Evolutionary conservation across 2,797 vertebrate species (phyloP).

Genomic region (Xerus rutilus): DNA sequence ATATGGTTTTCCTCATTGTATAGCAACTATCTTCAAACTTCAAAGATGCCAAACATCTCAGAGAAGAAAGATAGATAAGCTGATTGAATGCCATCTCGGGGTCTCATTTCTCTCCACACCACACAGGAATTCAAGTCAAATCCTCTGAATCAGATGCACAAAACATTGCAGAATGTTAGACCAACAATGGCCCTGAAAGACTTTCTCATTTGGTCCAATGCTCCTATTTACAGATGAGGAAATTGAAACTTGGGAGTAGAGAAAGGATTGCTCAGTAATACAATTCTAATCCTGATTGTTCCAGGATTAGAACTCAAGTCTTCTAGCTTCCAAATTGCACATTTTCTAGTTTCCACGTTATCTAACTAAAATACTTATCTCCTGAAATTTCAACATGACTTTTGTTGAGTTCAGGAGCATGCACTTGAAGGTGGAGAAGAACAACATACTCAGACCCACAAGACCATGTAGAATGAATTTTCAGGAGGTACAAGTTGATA

Average conservation of each 20-base stretch:
- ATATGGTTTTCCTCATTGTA: constrained; percentile 20
- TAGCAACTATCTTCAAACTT: constrained; percentile 31
- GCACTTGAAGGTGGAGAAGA: neutral
- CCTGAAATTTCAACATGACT: constrained; percentile 40
- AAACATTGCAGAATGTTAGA: neutral
- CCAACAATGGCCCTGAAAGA: neutral
- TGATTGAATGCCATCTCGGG: neutral
- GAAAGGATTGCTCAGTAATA: neutral
- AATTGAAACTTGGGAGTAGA: neutral
- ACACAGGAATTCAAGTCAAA: neutral
- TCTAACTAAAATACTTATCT: neutral
- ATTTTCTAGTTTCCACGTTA: neutral
- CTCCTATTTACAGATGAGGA: constrained; percentile 51
- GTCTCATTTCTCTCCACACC: neutral
- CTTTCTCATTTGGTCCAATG: neutral
- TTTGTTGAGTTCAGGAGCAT: constrained; percentile 7
- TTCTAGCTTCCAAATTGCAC: neutral
- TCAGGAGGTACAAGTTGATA: neutral
- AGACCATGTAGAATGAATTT: neutral
- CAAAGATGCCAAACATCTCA: constrained; percentile 36
- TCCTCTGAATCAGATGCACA: neutral
- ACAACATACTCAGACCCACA: neutral
- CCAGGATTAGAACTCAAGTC: neutral
- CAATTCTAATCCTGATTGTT: no score
- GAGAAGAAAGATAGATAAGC: neutral